phyloP scores from a whole-genome alignment of 1,140 invertebrate species.

The Rhagoletis zephyria region DNA sequence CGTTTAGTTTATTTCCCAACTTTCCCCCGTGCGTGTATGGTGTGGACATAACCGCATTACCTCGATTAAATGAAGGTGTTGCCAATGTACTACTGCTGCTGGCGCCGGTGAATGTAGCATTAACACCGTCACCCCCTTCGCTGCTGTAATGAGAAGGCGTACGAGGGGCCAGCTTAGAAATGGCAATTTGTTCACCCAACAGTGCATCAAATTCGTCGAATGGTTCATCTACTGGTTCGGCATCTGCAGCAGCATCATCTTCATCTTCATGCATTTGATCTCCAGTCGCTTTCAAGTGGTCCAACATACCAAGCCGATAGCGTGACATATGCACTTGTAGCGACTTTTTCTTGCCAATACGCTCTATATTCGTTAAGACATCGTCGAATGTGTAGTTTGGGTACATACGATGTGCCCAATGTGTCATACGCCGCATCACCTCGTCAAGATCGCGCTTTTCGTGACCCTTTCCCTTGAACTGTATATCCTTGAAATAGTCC shows the following conservation, averaged over 20 bases:
- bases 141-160: conserved; percentile 60
- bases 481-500: conserved; percentile 85
- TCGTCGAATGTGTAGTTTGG: conserved; percentile 91
- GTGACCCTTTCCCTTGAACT: conserved; percentile 87
- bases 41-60: conserved; percentile 65
- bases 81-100: conserved; percentile 56
- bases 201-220: conserved; percentile 76
- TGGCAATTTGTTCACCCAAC: conserved; percentile 74
- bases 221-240: conserved; percentile 60
- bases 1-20: conserved; percentile 38
- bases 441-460: conserved; percentile 87
- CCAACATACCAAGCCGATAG: conserved; percentile 78
- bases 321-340: conserved; percentile 78
- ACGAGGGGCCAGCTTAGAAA: conserved; percentile 66
- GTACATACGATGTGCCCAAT: conserved; percentile 93
- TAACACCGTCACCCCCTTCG: background rate
- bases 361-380: conserved; percentile 85
- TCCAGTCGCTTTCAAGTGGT: conserved; percentile 59
- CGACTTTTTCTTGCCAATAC: conserved; percentile 82
- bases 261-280: conserved; percentile 65
- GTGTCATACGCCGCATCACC: conserved; percentile 87
- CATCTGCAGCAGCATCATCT: conserved; percentile 61
- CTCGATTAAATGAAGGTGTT: conserved; percentile 66
- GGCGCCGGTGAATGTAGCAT: conserved; percentile 9
- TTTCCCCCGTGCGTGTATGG: conserved; percentile 59